phyloP scores from a whole-genome alignment of 2,888 invertebrate genomes.

The Ochropacha duplaris region DNA sequence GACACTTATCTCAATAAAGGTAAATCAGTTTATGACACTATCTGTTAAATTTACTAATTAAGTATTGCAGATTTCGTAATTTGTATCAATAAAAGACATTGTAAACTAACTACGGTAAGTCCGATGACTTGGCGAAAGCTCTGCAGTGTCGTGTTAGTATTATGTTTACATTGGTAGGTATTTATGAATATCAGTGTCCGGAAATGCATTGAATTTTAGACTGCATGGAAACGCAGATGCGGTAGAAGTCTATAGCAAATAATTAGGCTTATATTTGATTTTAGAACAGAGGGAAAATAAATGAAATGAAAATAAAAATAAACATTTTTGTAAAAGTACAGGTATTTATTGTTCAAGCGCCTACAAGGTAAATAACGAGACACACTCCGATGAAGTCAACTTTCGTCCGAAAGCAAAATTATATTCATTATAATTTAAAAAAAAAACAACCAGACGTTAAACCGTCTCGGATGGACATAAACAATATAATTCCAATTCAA shows the following conservation, averaged over 20 bases:
- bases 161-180: too few species aligned
- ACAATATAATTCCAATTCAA: conserved; percentile 42
- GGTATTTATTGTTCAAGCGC: conserved; percentile 81
- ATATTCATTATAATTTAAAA: conserved; percentile 33
- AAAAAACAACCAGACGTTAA: conserved; percentile 62
- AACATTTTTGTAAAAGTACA: conserved; percentile 66
- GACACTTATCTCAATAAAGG: background rate
- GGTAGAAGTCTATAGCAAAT: background rate
- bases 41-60: background rate
- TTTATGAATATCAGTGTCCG: too few species aligned
- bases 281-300: conserved; percentile 2
- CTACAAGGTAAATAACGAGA: conserved; percentile 75
- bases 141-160: background rate
- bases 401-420: conserved; percentile 62
- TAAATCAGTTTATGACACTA: background rate
- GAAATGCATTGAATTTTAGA: too few species aligned
- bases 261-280: background rate
- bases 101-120: background rate
- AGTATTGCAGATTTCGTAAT: too few species aligned
- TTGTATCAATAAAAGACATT: too few species aligned
- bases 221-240: background rate
- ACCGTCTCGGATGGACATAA: conserved; percentile 50
- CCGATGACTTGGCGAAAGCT: background rate
- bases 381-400: conserved; percentile 61
- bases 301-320: conserved; percentile 38